These are phyloP conservation scores for Ctena decussata DNA, from an alignment of 2,888 invertebrate genomes.

Conservation along the genomic window DNA sequence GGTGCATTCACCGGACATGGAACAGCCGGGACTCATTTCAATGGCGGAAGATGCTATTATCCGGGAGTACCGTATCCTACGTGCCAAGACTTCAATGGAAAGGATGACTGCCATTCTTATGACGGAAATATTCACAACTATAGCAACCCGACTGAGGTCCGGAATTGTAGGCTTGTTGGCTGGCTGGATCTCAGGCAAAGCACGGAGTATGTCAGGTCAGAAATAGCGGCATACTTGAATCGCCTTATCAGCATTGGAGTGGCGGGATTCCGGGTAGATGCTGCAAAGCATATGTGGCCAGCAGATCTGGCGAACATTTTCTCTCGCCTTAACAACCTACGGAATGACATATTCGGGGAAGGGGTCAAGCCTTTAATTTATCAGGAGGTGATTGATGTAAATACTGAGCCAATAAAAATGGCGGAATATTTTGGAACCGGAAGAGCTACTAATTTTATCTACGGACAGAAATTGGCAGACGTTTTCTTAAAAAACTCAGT, in stretches of 20 bases:
- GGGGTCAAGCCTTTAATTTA: slow-evolving; percentile 74
- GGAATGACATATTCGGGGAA: slow-evolving; percentile 64
- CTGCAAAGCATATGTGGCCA: slow-evolving; percentile 84
- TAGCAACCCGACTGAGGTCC: slow-evolving; percentile 67
- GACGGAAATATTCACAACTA: slow-evolving; percentile 81
- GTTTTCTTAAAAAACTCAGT: slow-evolving; percentile 56
- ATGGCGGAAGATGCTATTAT: slow-evolving; percentile 76
- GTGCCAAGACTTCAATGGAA: slow-evolving; percentile 90
- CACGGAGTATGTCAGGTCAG: slow-evolving; percentile 79
- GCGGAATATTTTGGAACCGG: slow-evolving; percentile 77
- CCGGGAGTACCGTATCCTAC: slow-evolving; percentile 87
- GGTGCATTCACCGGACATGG: slow-evolving; percentile 89
- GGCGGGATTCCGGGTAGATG: slow-evolving; percentile 81
- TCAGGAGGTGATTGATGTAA: slow-evolving; percentile 81
- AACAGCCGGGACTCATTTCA: slow-evolving; percentile 88
- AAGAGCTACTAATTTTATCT: slow-evolving; percentile 93
- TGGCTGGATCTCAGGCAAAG: slow-evolving; percentile 93
- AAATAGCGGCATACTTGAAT: slow-evolving; percentile 76
- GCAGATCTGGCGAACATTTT: slow-evolving; percentile 72
- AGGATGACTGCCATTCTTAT: slow-evolving; percentile 87
- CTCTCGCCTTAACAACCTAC: slow-evolving; percentile 69
- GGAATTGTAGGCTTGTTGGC: slow-evolving; percentile 91
- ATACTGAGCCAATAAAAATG: slow-evolving; percentile 76
- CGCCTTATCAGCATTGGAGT: slow-evolving; percentile 88
- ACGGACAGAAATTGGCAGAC: slow-evolving; percentile 86